These are phyloP conservation scores for Drosophila neonasuta DNA, from an alignment of 2,888 invertebrate species.

Conservation along the genomic window DNA sequence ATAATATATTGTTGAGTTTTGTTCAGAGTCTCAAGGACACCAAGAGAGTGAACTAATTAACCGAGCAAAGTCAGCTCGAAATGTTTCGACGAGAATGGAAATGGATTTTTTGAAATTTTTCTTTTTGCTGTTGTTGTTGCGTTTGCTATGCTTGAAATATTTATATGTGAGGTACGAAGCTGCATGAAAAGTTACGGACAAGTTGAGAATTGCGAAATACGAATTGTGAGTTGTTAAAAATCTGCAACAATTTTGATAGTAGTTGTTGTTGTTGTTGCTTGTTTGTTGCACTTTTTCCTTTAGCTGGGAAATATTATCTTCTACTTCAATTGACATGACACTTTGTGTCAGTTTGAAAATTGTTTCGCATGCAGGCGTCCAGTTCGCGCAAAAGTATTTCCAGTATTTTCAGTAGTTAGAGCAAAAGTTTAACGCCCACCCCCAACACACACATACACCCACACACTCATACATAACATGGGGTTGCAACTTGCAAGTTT, in stretches of 20 bases:
- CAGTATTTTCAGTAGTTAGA: slow-evolving; percentile 49
- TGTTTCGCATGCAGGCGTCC: slow-evolving; percentile 58
- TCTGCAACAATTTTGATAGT: slow-evolving; percentile 27
- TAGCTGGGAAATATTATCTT: slow-evolving; percentile 65
- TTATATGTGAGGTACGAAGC: slow-evolving; percentile 16
- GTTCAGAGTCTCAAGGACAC: slow-evolving; percentile 20
- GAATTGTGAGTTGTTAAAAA: slow-evolving; percentile 45
- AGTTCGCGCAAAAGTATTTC: slow-evolving; percentile 45
- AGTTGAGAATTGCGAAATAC: slow-evolving; percentile 31
- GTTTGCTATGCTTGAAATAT: slow-evolving; percentile 18
- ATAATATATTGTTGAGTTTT: background rate
- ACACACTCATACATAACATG: slow-evolving; percentile 5
- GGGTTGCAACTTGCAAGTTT: slow-evolving; percentile 31
- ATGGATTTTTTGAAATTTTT: slow-evolving; percentile 5
- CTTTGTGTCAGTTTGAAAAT: slow-evolving; percentile 72
- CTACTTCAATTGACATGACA: slow-evolving; percentile 75
- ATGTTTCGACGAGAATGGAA: slow-evolving; percentile 8
- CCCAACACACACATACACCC: background rate
- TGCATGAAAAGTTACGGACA: slow-evolving; percentile 48
- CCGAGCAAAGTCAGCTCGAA: slow-evolving; percentile 23
- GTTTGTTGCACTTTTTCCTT: slow-evolving; percentile 33
- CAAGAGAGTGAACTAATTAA: slow-evolving; percentile 55
- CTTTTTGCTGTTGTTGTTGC: background rate
- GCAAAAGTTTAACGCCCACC: slow-evolving; percentile 34
- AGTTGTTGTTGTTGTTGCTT: slow-evolving; percentile 8